Evolutionary conservation across 1,140 invertebrate species (phyloP), one percentile per base, ranked within the genome.

Genomic region (Megathymus violae): DNA sequence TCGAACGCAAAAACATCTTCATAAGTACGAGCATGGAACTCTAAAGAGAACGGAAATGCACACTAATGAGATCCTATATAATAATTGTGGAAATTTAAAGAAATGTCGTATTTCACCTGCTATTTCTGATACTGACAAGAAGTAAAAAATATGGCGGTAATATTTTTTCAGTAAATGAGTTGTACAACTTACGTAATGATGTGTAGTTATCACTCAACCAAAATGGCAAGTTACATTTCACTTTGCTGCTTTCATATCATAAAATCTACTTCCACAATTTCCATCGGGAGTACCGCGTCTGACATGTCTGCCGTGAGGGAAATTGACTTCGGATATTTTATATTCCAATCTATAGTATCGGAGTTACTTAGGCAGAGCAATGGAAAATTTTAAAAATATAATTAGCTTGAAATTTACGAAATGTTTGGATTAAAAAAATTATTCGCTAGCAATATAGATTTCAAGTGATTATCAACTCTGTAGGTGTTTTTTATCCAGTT

Each of bases 291-390:
- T 11, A 36, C 9, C 34, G n/a, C n/a, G 4, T 36, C 34, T 36
- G 34, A 36, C 34, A 36, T 36, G 34, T 36, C 11, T 36, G 34
- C 34, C 34, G 11, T 36, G 34, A 36, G 34, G 34, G 34, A 36
- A 36, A 36, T 36, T 36, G 34, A 36, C 34, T 36, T 36, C 11
- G 34, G 34, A 36, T 36, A 36, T 36, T 36, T 36, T 36, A 36
- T 36, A 36, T 36, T 36, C 34, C 11, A 36, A 36, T 11, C 34
- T 36, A 36, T n/a, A 36, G 34, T 2, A 36, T 7, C 34, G 34
- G 34, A 36, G 34, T 36, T 11, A 36, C 34, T 36, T 36, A n/a
- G n/a, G n/a, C n/a, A 11, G 34, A 36, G 34, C 34, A 36, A 1
- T n/a, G 10, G 34, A n/a, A 7, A 36, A 11, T 36, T 22, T 22